These are phyloP conservation scores for Pteronura brasiliensis DNA, from an alignment of 2,113 vertebrate genomes.

Conservation along the genomic window DNA sequence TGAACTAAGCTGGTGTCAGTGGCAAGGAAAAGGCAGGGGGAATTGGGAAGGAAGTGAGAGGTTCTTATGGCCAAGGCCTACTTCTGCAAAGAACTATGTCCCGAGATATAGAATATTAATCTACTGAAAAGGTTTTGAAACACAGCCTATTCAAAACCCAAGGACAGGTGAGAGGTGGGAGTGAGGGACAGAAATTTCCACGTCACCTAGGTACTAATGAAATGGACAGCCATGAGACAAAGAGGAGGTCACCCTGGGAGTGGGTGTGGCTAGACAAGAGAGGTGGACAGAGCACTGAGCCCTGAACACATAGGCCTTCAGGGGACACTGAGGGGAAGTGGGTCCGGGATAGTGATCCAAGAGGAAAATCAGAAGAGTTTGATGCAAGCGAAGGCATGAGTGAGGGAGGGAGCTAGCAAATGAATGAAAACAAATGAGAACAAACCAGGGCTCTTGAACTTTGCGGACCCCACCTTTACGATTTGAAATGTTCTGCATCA, in stretches of 20 bases:
- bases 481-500: background rate
- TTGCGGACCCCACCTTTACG: background rate
- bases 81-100: background rate
- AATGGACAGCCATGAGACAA: background rate
- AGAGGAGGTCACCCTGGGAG: background rate
- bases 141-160: background rate
- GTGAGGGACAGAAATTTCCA: background rate
- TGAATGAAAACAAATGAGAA: background rate
- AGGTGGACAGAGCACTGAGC: background rate
- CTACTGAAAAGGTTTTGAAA: background rate
- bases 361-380: background rate
- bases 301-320: background rate
- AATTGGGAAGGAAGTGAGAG: background rate
- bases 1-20: background rate
- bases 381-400: background rate
- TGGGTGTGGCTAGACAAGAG: background rate
- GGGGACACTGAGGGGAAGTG: background rate
- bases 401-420: background rate
- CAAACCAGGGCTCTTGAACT: background rate
- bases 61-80: background rate
- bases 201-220: background rate
- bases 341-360: background rate
- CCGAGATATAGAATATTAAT: background rate
- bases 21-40: background rate
- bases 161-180: background rate